Percentiles rank a stretch among this genome's conserved stretches.
Evolutionary conservation across 2,797 vertebrate genomes (phyloP).

Genomic region (Lacerta viridis): DNA sequence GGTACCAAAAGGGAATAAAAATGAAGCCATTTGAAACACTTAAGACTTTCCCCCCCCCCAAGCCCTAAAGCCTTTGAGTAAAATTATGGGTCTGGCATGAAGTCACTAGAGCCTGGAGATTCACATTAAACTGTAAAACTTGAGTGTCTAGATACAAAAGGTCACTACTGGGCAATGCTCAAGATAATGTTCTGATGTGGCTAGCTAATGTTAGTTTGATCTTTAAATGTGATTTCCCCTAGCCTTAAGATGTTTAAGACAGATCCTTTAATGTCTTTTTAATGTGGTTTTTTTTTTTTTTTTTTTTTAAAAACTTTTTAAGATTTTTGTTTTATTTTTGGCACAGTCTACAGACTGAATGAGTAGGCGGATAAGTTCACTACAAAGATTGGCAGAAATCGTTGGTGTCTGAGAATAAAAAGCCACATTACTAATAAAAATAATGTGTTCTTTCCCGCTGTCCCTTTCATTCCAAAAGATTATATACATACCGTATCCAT

Average conservation of each 20-base stretch:
- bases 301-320: slow-evolving; percentile 29
- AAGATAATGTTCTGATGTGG: slow-evolving; percentile 39
- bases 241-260: slow-evolving; percentile 56
- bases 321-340: slow-evolving; percentile 47
- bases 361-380: slow-evolving; percentile 52
- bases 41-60: not conserved
- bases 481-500: slow-evolving; percentile 1
- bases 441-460: slow-evolving; percentile 45
- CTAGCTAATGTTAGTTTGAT: slow-evolving; percentile 55
- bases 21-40: slow-evolving; percentile 9
- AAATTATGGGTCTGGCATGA: not conserved
- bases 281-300: slow-evolving; percentile 31
- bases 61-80: slow-evolving; percentile 26
- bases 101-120: slow-evolving; percentile 18
- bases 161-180: slow-evolving; percentile 27
- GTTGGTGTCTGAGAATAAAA: slow-evolving; percentile 54
- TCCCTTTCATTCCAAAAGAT: slow-evolving; percentile 64
- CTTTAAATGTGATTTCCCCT: slow-evolving; percentile 63
- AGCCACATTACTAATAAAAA: slow-evolving; percentile 52
- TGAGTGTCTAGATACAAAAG: slow-evolving; percentile 35
- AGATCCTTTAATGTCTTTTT: slow-evolving; percentile 55
- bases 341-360: slow-evolving; percentile 52
- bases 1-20: slow-evolving; percentile 27
- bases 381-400: slow-evolving; percentile 56
- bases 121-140: slow-evolving; percentile 39